phyloP scores from a whole-genome alignment of 2,888 invertebrate species.

The Acrobeloides nanus region DNA sequence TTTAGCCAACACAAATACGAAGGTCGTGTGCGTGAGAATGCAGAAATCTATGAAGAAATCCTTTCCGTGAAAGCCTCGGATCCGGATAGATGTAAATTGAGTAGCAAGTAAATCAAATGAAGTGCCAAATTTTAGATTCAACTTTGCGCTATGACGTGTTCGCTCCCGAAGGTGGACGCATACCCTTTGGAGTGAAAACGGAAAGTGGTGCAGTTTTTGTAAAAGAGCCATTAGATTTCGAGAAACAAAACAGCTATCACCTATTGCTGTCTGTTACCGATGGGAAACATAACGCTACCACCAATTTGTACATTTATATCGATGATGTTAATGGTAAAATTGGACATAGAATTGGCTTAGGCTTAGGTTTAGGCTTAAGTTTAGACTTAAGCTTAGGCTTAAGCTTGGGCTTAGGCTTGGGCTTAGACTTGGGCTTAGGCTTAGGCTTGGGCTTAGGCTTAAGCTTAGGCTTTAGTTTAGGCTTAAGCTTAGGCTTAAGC shows the following conservation, averaged over 20 bases:
- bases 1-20: conserved; percentile 43
- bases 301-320: background rate
- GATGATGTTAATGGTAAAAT: too few relatives aligned
- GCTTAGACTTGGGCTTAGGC: too few relatives aligned
- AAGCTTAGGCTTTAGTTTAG: too few relatives aligned
- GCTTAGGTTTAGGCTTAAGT: too few relatives aligned
- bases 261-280: conserved; percentile 71
- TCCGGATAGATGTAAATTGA: conserved; percentile 37
- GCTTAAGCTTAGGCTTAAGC: too few relatives aligned
- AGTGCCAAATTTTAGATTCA: conserved; percentile 35
- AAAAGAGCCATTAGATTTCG: conserved; percentile 49
- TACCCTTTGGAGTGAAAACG: conserved; percentile 48
- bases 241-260: conserved; percentile 60
- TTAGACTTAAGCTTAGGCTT: too few relatives aligned
- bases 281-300: conserved; percentile 8
- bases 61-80: conserved; percentile 45
- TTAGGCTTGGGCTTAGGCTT: too few relatives aligned
- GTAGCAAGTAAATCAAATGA: background rate
- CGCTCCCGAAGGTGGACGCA: conserved; percentile 26
- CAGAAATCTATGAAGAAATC: conserved; percentile 26
- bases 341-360: too few relatives aligned
- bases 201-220: conserved; percentile 49
- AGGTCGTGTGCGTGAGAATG: conserved; percentile 34
- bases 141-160: conserved; percentile 43
- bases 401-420: too few relatives aligned